Evolutionary conservation across 2,797 vertebrate genomes (phyloP).

Genomic region (Holocentrus rufus): DNA sequence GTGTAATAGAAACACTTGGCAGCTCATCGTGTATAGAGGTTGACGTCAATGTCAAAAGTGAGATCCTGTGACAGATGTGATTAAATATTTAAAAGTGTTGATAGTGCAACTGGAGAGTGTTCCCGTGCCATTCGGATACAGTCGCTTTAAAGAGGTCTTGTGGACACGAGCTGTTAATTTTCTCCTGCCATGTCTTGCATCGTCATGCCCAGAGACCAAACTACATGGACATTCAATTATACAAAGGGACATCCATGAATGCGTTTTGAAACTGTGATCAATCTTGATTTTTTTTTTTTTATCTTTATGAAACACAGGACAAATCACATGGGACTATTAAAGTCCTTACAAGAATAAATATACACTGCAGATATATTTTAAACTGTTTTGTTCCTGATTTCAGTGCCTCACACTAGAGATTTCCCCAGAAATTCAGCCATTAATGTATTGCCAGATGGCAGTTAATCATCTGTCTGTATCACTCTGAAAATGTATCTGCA

Average conservation of each 20-base stretch:
- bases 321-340: not conserved
- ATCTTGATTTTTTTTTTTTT: not conserved
- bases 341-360: slow-evolving; percentile 25
- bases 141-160: slow-evolving; percentile 75
- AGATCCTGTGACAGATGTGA: slow-evolving; percentile 77
- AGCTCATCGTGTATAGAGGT: slow-evolving; percentile 64
- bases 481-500: slow-evolving; percentile 41
- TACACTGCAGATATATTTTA: slow-evolving; percentile 11
- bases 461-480: slow-evolving; percentile 54
- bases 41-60: slow-evolving; percentile 79
- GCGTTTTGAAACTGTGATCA: not conserved
- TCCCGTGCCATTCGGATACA: slow-evolving; percentile 60
- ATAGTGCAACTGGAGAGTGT: slow-evolving; percentile 76
- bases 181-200: slow-evolving; percentile 49
- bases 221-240: slow-evolving; percentile 33
- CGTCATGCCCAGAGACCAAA: slow-evolving; percentile 33
- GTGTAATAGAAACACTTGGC: slow-evolving; percentile 67
- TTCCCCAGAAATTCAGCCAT: slow-evolving; percentile 28
- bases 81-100: slow-evolving; percentile 83
- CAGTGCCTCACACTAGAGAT: not conserved
- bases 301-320: too few species aligned
- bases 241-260: not conserved
- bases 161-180: slow-evolving; percentile 80
- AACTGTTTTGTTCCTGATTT: slow-evolving; percentile 25
- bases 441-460: slow-evolving; percentile 59